phyloP scores from a whole-genome alignment of 2,113 vertebrate species.

The Aix galericulata region DNA sequence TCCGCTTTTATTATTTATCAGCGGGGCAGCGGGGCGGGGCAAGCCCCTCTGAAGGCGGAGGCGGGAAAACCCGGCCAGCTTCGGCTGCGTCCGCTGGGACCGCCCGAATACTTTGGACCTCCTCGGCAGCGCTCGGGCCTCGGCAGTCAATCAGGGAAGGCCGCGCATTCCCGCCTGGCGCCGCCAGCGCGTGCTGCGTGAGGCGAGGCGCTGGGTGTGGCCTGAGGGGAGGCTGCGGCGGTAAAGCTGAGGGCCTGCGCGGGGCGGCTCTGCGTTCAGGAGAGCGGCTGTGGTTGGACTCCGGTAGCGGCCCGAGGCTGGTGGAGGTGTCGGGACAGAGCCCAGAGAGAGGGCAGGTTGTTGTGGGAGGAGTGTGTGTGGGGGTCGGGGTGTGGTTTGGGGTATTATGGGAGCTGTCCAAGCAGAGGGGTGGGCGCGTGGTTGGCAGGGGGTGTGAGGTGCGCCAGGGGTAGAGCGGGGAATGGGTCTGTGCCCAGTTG shows the following conservation, averaged over 20 bases:
- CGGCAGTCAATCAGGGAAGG: not conserved
- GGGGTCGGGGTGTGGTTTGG: fast-evolving
- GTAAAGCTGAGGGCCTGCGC: not conserved
- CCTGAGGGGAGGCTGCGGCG: not conserved
- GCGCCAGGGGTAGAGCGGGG: fast-evolving
- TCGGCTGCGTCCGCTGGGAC: not conserved
- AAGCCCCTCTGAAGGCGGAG: not conserved
- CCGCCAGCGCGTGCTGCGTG: not conserved
- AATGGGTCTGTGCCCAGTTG: fast-evolving
- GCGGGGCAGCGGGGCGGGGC: too few species aligned
- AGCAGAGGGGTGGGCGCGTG: fast-evolving
- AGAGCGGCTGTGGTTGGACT: not conserved
- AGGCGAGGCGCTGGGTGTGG: too few species aligned
- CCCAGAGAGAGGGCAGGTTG: fast-evolving
- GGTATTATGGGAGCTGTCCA: fast-evolving
- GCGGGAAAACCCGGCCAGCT: not conserved
- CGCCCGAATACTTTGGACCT: not conserved
- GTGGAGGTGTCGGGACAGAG: fast-evolving
- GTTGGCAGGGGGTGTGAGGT: fast-evolving
- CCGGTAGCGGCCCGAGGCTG: fast-evolving
- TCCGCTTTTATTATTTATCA: too few species aligned
- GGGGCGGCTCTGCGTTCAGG: too few species aligned
- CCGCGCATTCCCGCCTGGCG: not conserved
- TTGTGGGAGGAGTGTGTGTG: fast-evolving
- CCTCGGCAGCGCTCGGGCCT: not conserved